Percentiles rank a stretch among this genome's conserved stretches.
Conservation (phyloP, 2,797 vertebrate species). For the Otolemur crassicaudatus region DNA sequence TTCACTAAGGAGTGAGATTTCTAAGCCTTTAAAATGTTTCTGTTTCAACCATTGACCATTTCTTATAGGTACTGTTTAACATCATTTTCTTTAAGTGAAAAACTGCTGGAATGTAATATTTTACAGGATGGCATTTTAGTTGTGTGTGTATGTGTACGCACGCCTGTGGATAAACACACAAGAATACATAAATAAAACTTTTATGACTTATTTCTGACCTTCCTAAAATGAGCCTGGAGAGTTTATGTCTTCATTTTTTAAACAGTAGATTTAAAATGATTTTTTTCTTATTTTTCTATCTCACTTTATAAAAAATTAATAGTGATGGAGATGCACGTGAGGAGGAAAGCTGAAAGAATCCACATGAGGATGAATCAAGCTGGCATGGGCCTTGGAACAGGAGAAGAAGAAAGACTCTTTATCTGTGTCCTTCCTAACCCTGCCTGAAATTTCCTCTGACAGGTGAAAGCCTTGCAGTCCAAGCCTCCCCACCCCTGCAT, state of each 20-base stretch:
- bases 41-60: background rate
- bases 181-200: background rate
- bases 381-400: no score
- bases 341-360: background rate
- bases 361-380: background rate
- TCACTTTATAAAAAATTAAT: background rate
- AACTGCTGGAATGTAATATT: conserved; percentile 3
- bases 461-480: background rate
- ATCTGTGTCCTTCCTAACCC: background rate
- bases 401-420: background rate
- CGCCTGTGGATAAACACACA: no score
- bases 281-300: conserved; percentile 5
- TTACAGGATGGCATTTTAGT: background rate
- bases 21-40: conserved; percentile 20
- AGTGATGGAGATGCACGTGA: background rate
- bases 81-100: conserved; percentile 43
- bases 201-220: background rate
- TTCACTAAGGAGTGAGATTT: conserved; percentile 1
- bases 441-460: background rate
- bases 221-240: background rate
- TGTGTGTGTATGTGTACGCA: background rate
- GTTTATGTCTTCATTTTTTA: background rate
- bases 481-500: background rate
- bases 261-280: background rate
- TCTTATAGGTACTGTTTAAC: background rate